Conservation (phyloP, 1,140 invertebrate genomes). For the Rhagoletis pomonella region DNA sequence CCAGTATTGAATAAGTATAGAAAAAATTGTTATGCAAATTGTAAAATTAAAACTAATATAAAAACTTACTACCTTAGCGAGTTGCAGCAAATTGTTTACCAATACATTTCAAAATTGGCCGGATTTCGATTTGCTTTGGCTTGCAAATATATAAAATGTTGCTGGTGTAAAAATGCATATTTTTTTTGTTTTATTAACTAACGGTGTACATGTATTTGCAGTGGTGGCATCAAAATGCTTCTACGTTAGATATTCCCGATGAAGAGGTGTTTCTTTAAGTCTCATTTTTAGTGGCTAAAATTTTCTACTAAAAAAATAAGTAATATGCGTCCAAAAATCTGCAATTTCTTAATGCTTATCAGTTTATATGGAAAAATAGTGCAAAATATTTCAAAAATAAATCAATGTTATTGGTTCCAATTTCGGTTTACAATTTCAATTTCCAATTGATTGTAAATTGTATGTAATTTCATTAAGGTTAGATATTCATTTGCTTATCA, state of each 20-base stretch:
- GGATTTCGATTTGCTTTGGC: conserved; percentile 14
- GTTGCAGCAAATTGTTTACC: conserved; percentile 49
- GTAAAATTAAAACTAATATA: background rate
- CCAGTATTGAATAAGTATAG: too few relatives aligned
- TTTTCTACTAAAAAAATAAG: background rate
- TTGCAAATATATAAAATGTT: conserved; percentile 22
- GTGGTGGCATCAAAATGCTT: background rate
- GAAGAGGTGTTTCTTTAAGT: background rate
- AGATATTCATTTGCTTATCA: too few relatives aligned
- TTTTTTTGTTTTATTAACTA: conserved; percentile 14
- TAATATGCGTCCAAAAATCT: background rate
- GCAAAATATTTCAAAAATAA: background rate
- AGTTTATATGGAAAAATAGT: too few relatives aligned
- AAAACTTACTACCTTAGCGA: conserved; percentile 21
- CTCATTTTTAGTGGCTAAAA: background rate
- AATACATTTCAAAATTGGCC: conserved; percentile 30
- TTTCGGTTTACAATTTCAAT: background rate
- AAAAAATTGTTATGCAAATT: too few relatives aligned
- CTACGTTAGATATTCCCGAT: background rate
- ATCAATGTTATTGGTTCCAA: background rate
- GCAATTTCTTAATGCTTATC: background rate
- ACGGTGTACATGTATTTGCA: conserved; percentile 1
- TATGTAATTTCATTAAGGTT: too few relatives aligned
- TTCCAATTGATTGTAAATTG: too few relatives aligned
- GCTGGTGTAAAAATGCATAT: conserved; percentile 2